Evolutionary conservation across 1,140 invertebrate genomes (phyloP), one percentile per base, ranked within the genome.

Genomic region (Drosophila tristis): DNA sequence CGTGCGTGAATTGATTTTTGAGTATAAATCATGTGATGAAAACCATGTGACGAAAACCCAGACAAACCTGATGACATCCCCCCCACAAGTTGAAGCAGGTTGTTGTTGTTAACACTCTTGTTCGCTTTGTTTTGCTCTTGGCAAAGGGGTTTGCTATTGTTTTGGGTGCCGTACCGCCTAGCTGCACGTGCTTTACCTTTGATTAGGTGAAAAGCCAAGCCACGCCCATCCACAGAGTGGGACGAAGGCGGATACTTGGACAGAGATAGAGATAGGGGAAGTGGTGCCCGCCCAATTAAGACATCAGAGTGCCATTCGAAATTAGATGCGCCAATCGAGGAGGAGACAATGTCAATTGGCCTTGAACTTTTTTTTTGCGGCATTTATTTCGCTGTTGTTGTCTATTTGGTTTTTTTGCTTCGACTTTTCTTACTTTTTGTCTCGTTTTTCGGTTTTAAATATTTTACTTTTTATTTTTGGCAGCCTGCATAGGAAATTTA

Each of bases 401-500:
- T 57, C 4, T 29, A 29, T 35, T 35, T 39, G 4, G 11, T 62
- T 64, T n/a, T 49, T 64, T 35, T 66, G 4, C 47, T 47, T 8
- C 62, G 11, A 42, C 4, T 39, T 39, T 39, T 4, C 11, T 8
- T 68, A 53, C 13, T 65, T 61, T 53, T 50, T 56, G 35, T 64
- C 65, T 54, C 42, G 29, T n/a, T 64, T 45, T 44, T 39, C 11
- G 11, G 16, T 20, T 57, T 31, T 61, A 60, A 66, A 61, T 64
- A 47, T 64, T 74, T 58, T 47, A 39, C 56, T 74, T 59, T 56
- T 73, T 66, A 68, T 68, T 49, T 71, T 80, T 86, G 82, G 82
- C 82, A 86, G 42, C 39, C 26, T 67, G 62, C 71, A 82, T 78
- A 75, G 78, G 78, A 86, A 86, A 87, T 70, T 78, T 74, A 66